These are phyloP conservation scores for Rhopilema esculentum DNA, from an alignment of 30 jellyfish, hydroid and myxozoan species.

Conservation along the genomic window DNA sequence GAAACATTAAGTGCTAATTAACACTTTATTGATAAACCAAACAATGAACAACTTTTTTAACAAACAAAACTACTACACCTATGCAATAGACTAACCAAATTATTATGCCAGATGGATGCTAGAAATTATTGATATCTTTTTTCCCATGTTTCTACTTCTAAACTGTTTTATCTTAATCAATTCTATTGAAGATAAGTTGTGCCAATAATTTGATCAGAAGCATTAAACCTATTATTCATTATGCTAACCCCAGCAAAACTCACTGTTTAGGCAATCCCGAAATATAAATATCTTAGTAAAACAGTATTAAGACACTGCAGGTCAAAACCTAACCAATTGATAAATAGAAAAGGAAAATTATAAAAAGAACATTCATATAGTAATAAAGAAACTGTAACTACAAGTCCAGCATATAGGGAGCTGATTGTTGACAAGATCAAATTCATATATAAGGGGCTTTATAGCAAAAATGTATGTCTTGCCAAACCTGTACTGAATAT, in stretches of 20 bases:
- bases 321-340: neutral
- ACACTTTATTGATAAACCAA: neutral
- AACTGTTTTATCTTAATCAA: neutral
- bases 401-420: neutral
- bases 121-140: neutral
- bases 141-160: neutral
- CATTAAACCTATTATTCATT: neutral
- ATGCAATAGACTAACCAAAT: neutral
- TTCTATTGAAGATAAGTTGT: neutral
- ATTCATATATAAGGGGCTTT: constrained; percentile 7
- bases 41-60: neutral
- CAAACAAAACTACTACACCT: neutral
- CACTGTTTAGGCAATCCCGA: neutral
- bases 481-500: neutral
- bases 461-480: constrained; percentile 1
- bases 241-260: neutral
- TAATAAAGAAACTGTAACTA: neutral
- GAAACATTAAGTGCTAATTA: neutral
- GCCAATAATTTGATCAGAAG: neutral
- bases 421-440: neutral
- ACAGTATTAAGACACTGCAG: neutral
- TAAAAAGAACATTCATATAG: neutral
- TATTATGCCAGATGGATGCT: neutral
- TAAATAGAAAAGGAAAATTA: neutral
- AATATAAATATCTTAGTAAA: neutral